phyloP scores from a whole-genome alignment of 2,113 vertebrate genomes.

The Rissa tridactyla region DNA sequence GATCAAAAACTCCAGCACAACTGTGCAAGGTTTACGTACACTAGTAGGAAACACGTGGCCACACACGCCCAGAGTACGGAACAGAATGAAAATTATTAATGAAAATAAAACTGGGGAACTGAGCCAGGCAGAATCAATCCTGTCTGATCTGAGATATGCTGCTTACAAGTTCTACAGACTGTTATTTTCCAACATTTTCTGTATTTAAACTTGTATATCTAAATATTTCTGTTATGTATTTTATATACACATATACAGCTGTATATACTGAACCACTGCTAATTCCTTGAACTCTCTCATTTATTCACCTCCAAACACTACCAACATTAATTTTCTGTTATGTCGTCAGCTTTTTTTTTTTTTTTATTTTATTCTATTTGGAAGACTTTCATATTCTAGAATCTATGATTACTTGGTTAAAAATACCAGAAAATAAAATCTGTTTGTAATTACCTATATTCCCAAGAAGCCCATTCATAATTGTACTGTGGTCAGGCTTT shows the following conservation, averaged over 20 bases:
- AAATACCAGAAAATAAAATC: slow-evolving; percentile 21
- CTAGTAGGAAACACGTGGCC: rapidly evolving
- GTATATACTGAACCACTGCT: background rate
- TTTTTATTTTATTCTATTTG: background rate
- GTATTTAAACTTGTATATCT: background rate
- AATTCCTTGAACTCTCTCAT: background rate
- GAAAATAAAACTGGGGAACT: background rate
- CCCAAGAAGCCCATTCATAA: slow-evolving; percentile 87
- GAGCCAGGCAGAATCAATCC: background rate
- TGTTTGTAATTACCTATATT: slow-evolving; percentile 89
- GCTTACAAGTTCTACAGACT: background rate
- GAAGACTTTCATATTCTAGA: background rate
- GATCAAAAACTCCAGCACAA: background rate
- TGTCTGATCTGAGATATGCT: background rate
- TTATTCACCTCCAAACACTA: background rate
- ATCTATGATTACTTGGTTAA: background rate
- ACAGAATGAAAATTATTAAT: background rate
- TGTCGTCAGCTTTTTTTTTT: background rate
- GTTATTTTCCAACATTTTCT: background rate
- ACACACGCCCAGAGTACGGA: background rate
- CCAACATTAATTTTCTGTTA: background rate
- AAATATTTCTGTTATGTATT: background rate
- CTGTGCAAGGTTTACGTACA: background rate
- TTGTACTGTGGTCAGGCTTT: slow-evolving; percentile 88
- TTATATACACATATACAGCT: background rate